Percentiles rank a stretch among this genome's conserved stretches.
phyloP scores from a whole-genome alignment of 37 sponge, comb jelly and placozoan genomes.

The Cliona cf. orientalis region DNA sequence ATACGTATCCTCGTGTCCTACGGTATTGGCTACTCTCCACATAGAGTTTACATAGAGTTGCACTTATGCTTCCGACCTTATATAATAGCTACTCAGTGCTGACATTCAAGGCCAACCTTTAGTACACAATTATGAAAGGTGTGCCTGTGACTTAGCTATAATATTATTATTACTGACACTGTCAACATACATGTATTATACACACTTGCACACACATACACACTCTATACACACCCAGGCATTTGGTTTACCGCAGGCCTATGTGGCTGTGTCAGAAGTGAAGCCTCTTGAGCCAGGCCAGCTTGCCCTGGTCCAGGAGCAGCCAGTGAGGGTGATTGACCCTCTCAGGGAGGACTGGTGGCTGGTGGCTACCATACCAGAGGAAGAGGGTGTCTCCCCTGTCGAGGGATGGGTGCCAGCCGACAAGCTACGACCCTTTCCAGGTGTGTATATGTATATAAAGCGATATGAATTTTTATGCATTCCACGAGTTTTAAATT shows the following conservation, averaged over 20 bases:
- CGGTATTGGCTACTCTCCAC: too few relatives aligned
- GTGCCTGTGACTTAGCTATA: not conserved
- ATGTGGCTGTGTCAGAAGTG: conserved; percentile 45
- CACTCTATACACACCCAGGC: conserved; percentile 20
- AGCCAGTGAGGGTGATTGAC: conserved; percentile 63
- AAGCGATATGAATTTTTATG: too few relatives aligned
- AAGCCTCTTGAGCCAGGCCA: conserved; percentile 29
- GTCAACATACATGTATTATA: not conserved
- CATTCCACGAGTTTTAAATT: too few relatives aligned
- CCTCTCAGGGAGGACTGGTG: conserved; percentile 75
- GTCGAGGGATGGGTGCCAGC: conserved; percentile 68
- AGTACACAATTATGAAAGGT: too few relatives aligned
- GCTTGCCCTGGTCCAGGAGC: conserved; percentile 55
- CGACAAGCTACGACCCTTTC: conserved; percentile 10
- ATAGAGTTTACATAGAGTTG: too few relatives aligned
- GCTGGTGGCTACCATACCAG: conserved; percentile 58
- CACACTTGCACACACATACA: not conserved
- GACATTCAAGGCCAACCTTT: too few relatives aligned
- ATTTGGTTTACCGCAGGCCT: conserved; percentile 21
- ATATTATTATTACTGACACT: not conserved
- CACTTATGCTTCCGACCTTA: too few relatives aligned
- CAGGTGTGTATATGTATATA: too few relatives aligned
- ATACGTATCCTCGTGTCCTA: too few relatives aligned
- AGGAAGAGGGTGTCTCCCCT: conserved; percentile 1
- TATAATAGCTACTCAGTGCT: too few relatives aligned